Conservation (phyloP, 2,797 vertebrate species). For the Oryzias dopingdopingensis region DNA sequence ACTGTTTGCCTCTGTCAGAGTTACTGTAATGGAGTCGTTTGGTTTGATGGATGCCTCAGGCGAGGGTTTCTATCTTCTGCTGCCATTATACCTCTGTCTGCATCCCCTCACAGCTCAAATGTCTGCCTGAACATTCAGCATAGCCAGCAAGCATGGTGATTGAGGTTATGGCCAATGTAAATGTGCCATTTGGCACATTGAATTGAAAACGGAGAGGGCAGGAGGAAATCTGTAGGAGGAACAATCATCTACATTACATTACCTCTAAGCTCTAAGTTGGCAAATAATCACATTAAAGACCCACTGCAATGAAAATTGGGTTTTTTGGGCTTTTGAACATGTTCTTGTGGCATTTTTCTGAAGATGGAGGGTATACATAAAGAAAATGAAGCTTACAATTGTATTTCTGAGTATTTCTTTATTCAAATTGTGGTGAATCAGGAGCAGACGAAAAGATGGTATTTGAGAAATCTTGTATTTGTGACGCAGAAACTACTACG, state of each 20-base stretch:
- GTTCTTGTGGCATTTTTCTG: too few relatives aligned
- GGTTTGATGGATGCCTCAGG: conserved; percentile 76
- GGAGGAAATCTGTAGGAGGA: conserved; percentile 50
- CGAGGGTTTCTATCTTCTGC: conserved; percentile 68
- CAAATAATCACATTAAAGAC: too few relatives aligned
- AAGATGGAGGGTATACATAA: too few relatives aligned
- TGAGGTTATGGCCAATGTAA: conserved; percentile 76
- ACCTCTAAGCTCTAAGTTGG: conserved; percentile 13
- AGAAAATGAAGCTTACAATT: too few relatives aligned
- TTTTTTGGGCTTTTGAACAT: too few relatives aligned
- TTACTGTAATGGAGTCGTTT: conserved; percentile 80
- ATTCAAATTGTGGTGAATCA: too few relatives aligned
- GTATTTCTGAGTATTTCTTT: too few relatives aligned
- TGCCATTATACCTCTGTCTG: conserved; percentile 67
- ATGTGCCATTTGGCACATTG: conserved; percentile 71
- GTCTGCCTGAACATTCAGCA: conserved; percentile 62
- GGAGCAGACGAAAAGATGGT: too few relatives aligned
- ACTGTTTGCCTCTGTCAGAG: conserved; percentile 74
- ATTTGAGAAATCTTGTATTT: too few relatives aligned
- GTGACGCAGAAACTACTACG: too few relatives aligned
- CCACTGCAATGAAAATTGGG: too few relatives aligned
- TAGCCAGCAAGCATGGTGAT: conserved; percentile 59
- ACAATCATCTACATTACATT: conserved; percentile 43
- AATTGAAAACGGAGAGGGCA: conserved; percentile 62
- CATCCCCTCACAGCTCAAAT: conserved; percentile 59